Conservation (phyloP, 2,888 invertebrate species). For the Schizotus pectinicornis region DNA sequence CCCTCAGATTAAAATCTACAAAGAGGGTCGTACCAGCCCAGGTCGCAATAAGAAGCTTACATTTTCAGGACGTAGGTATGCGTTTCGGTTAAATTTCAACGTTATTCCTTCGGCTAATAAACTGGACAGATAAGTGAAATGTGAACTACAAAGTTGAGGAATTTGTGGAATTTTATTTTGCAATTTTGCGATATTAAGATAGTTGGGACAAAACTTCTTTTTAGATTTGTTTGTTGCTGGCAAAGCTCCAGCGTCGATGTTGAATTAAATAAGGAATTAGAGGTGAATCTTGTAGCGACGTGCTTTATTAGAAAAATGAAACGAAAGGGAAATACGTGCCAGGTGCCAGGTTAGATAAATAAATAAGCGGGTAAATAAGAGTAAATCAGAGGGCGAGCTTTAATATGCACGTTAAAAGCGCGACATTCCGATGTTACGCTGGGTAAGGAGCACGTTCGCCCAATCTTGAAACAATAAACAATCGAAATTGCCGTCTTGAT, state of each 20-base stretch:
- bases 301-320: not conserved
- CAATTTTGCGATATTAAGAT: no score
- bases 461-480: slow-evolving; percentile 26
- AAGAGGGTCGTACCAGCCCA: slow-evolving; percentile 29
- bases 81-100: no score
- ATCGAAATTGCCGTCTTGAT: slow-evolving; percentile 24
- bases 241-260: not conserved
- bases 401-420: slow-evolving; percentile 16
- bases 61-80: no score
- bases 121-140: no score
- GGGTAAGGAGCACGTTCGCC: slow-evolving; percentile 19
- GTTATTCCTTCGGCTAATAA: no score
- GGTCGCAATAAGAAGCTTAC: no score
- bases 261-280: not conserved
- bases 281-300: slow-evolving; percentile 10
- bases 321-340: slow-evolving; percentile 13
- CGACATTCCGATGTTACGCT: slow-evolving; percentile 7
- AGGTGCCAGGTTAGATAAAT: not conserved
- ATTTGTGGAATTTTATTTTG: no score
- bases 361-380: not conserved
- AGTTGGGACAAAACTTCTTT: no score
- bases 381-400: slow-evolving; percentile 17
- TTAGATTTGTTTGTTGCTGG: no score
- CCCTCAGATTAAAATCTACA: slow-evolving; percentile 39
- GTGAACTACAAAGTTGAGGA: no score